Evolutionary conservation across 2,797 vertebrate genomes (phyloP), one percentile per base, ranked within the genome.

Genomic region (Coendou prehensilis): DNA sequence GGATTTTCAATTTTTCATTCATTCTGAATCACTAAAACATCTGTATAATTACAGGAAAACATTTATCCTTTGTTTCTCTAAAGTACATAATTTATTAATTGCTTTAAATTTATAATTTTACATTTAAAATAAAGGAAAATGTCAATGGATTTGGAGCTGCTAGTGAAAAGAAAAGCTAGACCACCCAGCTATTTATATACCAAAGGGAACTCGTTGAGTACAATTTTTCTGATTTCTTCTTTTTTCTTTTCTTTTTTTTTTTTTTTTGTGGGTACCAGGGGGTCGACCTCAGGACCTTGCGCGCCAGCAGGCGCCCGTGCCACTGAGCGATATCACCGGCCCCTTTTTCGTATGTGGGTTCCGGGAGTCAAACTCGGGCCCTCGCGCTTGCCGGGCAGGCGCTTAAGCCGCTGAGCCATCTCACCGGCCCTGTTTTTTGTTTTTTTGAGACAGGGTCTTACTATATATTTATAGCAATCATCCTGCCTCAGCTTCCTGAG

Each of bases 71-170:
- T 85, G 50, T 85, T 93, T 95, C 81, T 76, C 41, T 67, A 26
- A 95, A 96, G 57, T 52, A 79, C 0, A 56, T 3, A 94, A 20
- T 64, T 94, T 87, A 95, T 81, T 54, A 76, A 84, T 64, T 83
- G 69, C 37, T 76, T 59, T 89, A 22, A 92, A 87, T 90, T 95
- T 89, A 3, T 83, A 95, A 87, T 89, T 96, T 11, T 47, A 86
- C 57, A 82, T 75, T 76, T 96, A 92, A 94, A 63, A 94, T 83
- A 94, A 85, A 64, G 63, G 18, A 91, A 95, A 85, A 76, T 67
- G n/a, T 80, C 47, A 89, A 75, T 75, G 17, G 64, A 84, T 85
- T 89, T 97, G 85, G 76, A 83, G 33, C 84, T 91, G 33, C 37
- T 78, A 56, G 14, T 91, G 79, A 73, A 83, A 92, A 85, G n/a